These are phyloP conservation scores for Caenorhabditis becei DNA, from an alignment of 2,888 invertebrate genomes.

Conservation along the genomic window DNA sequence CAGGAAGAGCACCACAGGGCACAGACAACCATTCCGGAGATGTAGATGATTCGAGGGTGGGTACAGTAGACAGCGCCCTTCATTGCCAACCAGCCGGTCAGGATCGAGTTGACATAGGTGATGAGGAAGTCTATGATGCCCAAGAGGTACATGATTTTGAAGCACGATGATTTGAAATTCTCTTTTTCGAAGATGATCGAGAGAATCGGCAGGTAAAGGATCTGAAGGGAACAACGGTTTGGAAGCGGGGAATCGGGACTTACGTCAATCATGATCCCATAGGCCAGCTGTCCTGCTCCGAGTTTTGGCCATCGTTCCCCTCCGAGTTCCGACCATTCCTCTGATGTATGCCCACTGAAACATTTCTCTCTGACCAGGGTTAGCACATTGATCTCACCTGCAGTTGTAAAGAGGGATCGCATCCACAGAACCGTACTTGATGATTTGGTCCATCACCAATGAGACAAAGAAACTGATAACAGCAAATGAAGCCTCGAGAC, in stretches of 20 bases:
- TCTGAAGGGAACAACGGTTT: slow-evolving; percentile 2
- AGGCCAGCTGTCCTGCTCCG: slow-evolving; percentile 26
- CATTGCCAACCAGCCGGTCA: slow-evolving; percentile 49
- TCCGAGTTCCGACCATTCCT: slow-evolving; percentile 35
- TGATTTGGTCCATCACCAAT: slow-evolving; percentile 37
- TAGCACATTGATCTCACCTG: slow-evolving; percentile 10
- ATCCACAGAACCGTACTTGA: slow-evolving; percentile 43
- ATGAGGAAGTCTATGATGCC: slow-evolving; percentile 50
- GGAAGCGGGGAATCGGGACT: background rate
- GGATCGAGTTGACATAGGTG: slow-evolving; percentile 44
- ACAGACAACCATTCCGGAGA: slow-evolving; percentile 48
- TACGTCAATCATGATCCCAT: slow-evolving; percentile 42
- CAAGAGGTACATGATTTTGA: slow-evolving; percentile 53
- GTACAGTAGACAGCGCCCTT: slow-evolving; percentile 56
- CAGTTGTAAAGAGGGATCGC: slow-evolving; percentile 48
- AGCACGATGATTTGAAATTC: slow-evolving; percentile 49
- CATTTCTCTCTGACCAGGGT: too few species aligned
- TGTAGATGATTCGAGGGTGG: slow-evolving; percentile 52
- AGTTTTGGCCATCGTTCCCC: slow-evolving; percentile 32
- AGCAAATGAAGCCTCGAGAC: background rate
- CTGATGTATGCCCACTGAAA: slow-evolving; percentile 35
- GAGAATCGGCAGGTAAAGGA: slow-evolving; percentile 44
- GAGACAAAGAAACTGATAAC: background rate
- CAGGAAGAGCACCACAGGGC: slow-evolving; percentile 63
- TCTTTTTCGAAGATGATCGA: slow-evolving; percentile 43